Evolutionary conservation across 1,140 invertebrate genomes (phyloP), one percentile per base, ranked within the genome.

Genomic region (Pogonus chalceus): DNA sequence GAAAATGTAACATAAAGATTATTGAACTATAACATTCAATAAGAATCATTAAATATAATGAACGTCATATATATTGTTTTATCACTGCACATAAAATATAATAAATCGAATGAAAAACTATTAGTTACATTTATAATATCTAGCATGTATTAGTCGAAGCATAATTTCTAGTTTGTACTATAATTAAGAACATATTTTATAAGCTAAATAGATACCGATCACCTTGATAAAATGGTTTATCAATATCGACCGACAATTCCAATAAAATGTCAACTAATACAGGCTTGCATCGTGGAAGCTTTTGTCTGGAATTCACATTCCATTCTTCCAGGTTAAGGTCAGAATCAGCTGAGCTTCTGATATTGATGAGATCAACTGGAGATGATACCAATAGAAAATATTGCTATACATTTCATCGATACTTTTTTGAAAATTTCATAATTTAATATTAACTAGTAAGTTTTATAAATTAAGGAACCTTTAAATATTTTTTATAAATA

Each of bases 321-420:
- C 37, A 43, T 43, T 43, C 37, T 18, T 43, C 18, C 37, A 43
- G 37, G 37, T 43, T 43, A 43, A 43, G 37, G 37, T 43, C 37
- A 43, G 4, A 31, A 31, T 14, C 9, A 43, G 37, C 18, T 16
- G 7, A 43, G 37, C 37, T 18, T 18, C 37, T 18, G 37, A 43
- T 43, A 43, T 43, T 43, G 37, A 43, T 43, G 37, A 43, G 37
- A 12, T 4, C 18, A 43, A 18, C 3, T 10, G 37, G 18, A 18
- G 18, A 43, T 10, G 37, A 43, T 43, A 10, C 7, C 18, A 16
- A 43, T 10, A 3, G 37, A 43, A 43, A n/a, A n/a, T n/a, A n/a
- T n/a, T n/a, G n/a, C n/a, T n/a, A n/a, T n/a, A n/a, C n/a, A n/a
- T n/a, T n/a, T n/a, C n/a, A n/a, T n/a, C n/a, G n/a, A n/a, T n/a